Base-by-base conservation (phyloP, 2,797 vertebrate species). In the Anolis apletophallus region DNA sequence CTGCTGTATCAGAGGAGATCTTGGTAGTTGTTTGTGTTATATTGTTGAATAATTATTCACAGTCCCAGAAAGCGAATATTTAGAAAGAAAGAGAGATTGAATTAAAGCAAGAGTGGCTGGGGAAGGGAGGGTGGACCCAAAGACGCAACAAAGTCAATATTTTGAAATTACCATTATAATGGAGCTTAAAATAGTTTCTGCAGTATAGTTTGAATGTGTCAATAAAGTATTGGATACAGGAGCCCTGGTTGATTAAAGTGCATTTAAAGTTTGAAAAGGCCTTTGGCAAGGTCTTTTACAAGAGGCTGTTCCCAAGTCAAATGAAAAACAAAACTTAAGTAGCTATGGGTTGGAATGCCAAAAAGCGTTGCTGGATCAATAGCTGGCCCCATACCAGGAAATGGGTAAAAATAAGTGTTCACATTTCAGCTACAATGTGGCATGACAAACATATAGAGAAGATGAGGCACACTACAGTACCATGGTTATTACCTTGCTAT, bases 151-250 rank as follows among this genome's bases (percentile, higher is more conserved):
- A 77, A 79, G 86, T 87, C 67, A 87, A 79, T 87, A 84, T 76
- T 81, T 88, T 81, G 26, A 88, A 81, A 88, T 84, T 81, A 88
- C 71, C 78, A 81, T 71, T 59, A 88, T 85, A 88, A 88, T 85
- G 72, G 72, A 80, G 61, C 52, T 75, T 69, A 80, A 81, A 81
- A 83, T 84, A 73, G 81, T 79, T 83, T 83, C 75, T 73, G 68
- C 75, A 69, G 16, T 52, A 69, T 59, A 57, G 72, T 59, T 85
- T 68, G 72, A 81, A 81, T 57, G 61, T 85, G 75, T 68, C 77
- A 80, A 84, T 75, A 81, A 85, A 75, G 59, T 69, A 81, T 74
- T 69, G 40, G 87, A 59, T 74, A 68, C 64, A 81, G 75, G 57
- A 81, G 64, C n/a, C 59, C 29, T 9, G 71, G 36, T 13, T 81